These are phyloP conservation scores for Sylvicola cinctus DNA, from an alignment of 2,888 invertebrate species.

Conservation along the genomic window DNA sequence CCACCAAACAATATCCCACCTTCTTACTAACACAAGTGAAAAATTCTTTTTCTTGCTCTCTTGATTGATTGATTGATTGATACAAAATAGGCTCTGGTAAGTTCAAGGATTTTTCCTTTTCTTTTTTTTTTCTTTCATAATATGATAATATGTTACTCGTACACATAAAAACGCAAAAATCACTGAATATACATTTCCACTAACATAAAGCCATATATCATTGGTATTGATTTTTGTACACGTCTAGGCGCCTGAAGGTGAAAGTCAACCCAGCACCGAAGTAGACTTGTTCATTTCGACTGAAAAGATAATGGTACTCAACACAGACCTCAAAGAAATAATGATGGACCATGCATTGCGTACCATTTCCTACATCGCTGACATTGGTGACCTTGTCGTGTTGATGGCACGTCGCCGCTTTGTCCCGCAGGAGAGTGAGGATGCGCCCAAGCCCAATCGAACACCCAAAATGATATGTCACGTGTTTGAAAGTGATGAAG, in stretches of 20 bases:
- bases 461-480: slow-evolving; percentile 98
- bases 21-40: slow-evolving; percentile 1
- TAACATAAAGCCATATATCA: neutral
- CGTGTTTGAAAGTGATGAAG: slow-evolving; percentile 98
- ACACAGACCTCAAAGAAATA: slow-evolving; percentile 96
- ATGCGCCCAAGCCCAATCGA: slow-evolving; percentile 42
- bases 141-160: no score
- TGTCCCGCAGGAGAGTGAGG: slow-evolving; percentile 71
- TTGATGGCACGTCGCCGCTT: slow-evolving; percentile 92
- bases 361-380: slow-evolving; percentile 98
- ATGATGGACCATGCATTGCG: slow-evolving; percentile 99
- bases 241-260: slow-evolving; percentile 84
- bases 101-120: neutral
- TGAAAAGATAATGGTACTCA: slow-evolving; percentile 99
- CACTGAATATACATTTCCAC: neutral
- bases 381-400: slow-evolving; percentile 95
- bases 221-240: neutral
- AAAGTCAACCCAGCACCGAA: slow-evolving; percentile 95
- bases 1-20: no score
- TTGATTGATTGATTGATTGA: neutral
- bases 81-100: slow-evolving; percentile 7
- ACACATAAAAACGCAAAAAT: neutral
- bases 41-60: neutral
- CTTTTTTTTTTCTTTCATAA: no score
- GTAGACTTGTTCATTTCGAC: slow-evolving; percentile 98